Evolutionary conservation across 2,888 invertebrate genomes (phyloP), one percentile per base, ranked within the genome.

Genomic region (Syrphus vitripennis): DNA sequence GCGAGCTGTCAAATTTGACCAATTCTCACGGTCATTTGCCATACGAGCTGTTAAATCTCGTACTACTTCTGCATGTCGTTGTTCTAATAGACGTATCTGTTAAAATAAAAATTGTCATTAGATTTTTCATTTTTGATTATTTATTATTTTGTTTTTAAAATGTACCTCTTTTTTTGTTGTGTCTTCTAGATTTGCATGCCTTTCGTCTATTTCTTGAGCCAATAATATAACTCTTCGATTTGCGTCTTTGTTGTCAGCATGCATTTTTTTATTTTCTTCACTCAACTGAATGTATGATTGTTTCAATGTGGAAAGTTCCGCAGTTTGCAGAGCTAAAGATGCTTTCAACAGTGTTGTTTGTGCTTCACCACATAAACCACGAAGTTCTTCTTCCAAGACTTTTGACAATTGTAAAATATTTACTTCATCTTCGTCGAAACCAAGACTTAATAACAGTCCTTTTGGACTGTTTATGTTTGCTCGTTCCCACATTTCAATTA

Each of bases 201-300:
- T 95, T 90, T 98, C 98, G 91, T 98, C 98, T 2, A 98, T 96
- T 92, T 98, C 98, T 89, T 97, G 97, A 1, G 97, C 98, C 65
- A 98, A 93, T 71, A 97, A 91, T 0, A 95, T 94, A 0, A 97
- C 97, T 88, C 98, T 94, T 77, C 95, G 94, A 90, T 98, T 97
- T 0, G 97, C 97, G 90, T 97, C 97, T 21, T 94, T 93, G 19
- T 98, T 95, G 90, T 97, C 97, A 12, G 94, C 93, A 84, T 95
- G 95, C 45, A 98, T 92, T 91, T 98, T 98, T 88, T 96, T 96
- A 71, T 97, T 94, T 91, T 98, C 98, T 34, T 94, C 95, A 63
- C 94, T 93, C 89, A 96, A 93, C 88, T 96, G 96, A 77, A 96
- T 95, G 89, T 95, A 90, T 50, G 93, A 92, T 88, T 93, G 94